Percentiles rank a stretch among this genome's conserved stretches.
Evolutionary conservation across 2,797 vertebrate genomes (phyloP).

Genomic region (Schizopygopsis malacanthus): DNA sequence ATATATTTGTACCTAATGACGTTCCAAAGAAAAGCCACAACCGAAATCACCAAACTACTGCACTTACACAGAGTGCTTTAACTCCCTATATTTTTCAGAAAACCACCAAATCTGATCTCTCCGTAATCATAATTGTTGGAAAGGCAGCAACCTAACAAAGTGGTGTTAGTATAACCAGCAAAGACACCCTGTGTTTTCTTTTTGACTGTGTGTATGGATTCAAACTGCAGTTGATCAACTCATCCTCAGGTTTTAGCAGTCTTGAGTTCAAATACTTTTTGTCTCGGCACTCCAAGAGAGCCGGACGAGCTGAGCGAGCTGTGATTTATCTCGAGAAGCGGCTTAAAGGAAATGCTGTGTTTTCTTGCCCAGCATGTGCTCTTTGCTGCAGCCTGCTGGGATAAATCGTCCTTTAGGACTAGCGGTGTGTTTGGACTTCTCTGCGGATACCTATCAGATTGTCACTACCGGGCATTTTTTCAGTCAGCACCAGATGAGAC

Average conservation of each 20-base stretch:
- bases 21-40: slow-evolving; percentile 34
- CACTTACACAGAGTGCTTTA: slow-evolving; percentile 29
- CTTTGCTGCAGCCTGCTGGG: slow-evolving; percentile 66
- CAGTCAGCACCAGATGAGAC: slow-evolving; percentile 21
- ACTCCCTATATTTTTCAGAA: slow-evolving; percentile 16
- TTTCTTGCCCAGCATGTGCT: slow-evolving; percentile 65
- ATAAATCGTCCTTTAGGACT: slow-evolving; percentile 63
- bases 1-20: background rate
- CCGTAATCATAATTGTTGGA: background rate
- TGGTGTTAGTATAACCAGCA: slow-evolving; percentile 8
- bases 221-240: slow-evolving; percentile 5
- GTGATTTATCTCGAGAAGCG: slow-evolving; percentile 70
- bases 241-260: slow-evolving; percentile 27
- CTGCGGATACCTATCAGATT: slow-evolving; percentile 64
- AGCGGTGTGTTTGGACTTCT: slow-evolving; percentile 68
- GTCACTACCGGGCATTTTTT: slow-evolving; percentile 49
- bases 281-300: slow-evolving; percentile 1
- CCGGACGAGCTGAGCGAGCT: slow-evolving; percentile 52
- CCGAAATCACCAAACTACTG: slow-evolving; percentile 5
- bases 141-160: background rate
- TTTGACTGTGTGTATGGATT: background rate
- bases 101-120: slow-evolving; percentile 35
- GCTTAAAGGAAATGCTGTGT: slow-evolving; percentile 64
- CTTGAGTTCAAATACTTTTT: slow-evolving; percentile 26
- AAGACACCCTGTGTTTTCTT: background rate